phyloP scores from a whole-genome alignment of 2,888 invertebrate genomes.

The Ophion slaviceki region DNA sequence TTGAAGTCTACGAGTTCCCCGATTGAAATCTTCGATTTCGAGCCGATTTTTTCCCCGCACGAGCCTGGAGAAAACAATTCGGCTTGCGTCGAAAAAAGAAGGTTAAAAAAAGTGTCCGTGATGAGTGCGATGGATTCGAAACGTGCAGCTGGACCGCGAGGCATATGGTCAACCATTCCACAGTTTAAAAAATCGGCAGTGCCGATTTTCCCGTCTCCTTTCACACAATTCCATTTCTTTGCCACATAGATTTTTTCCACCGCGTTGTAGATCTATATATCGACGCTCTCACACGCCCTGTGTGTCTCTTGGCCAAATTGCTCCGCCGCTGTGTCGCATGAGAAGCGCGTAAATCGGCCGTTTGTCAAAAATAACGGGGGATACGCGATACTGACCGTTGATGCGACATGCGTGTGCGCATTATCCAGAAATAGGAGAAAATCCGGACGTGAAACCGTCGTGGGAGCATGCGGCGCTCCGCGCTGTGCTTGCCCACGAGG shows the following conservation, averaged over 20 bases:
- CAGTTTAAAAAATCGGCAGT: conserved; percentile 29
- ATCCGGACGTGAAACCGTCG: conserved; percentile 43
- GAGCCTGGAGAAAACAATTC: too few relatives aligned
- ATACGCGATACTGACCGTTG: conserved; percentile 38
- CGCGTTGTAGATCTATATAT: not conserved
- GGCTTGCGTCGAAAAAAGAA: too few relatives aligned
- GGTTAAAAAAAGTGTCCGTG: too few relatives aligned
- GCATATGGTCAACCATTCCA: not conserved
- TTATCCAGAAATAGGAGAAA: conserved; percentile 33
- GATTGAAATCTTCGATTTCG: too few relatives aligned
- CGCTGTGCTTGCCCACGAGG: conserved; percentile 39
- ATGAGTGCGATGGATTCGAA: too few relatives aligned
- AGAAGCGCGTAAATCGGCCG: conserved; percentile 60
- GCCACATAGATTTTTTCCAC: not conserved
- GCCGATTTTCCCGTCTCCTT: conserved; percentile 35
- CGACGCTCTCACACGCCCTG: conserved; percentile 33
- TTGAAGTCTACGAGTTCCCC: too few relatives aligned
- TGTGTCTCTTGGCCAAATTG: conserved; percentile 31
- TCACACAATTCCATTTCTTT: conserved; percentile 22
- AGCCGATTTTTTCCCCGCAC: too few relatives aligned
- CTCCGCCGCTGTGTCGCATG: not conserved
- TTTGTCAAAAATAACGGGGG: conserved; percentile 56
- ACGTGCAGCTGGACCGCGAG: too few relatives aligned
- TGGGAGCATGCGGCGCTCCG: conserved; percentile 49
- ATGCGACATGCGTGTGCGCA: conserved; percentile 2